phyloP scores from a whole-genome alignment of 2,888 invertebrate genomes.

The Mesorhabditis sp. region DNA sequence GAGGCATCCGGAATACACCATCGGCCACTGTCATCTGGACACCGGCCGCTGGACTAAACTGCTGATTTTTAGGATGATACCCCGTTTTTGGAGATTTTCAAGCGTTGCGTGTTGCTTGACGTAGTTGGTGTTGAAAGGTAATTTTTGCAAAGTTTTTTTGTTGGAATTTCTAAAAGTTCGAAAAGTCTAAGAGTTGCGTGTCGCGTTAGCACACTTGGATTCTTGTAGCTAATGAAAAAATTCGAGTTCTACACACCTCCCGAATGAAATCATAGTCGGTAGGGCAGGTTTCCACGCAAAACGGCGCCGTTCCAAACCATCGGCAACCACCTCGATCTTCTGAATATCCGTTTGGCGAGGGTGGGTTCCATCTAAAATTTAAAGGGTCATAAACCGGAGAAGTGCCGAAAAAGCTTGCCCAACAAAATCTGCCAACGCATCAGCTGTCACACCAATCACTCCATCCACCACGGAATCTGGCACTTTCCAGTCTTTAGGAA shows the following conservation, averaged over 20 bases:
- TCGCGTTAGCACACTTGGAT: background rate
- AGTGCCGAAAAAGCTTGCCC: no score
- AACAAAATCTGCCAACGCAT: background rate
- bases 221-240: background rate
- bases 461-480: background rate
- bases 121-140: no score
- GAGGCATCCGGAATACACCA: conserved; percentile 30
- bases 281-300: conserved; percentile 31
- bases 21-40: conserved; percentile 23
- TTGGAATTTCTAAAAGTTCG: background rate
- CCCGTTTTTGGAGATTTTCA: no score
- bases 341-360: background rate
- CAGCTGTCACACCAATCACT: background rate
- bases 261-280: conserved; percentile 34
- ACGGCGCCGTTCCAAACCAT: conserved; percentile 35
- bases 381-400: background rate
- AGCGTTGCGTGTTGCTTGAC: no score
- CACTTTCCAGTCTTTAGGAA: background rate
- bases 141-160: background rate
- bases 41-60: conserved; percentile 13
- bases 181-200: no score
- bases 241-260: conserved; percentile 20
- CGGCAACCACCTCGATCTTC: conserved; percentile 22
- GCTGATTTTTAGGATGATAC: background rate
- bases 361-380: background rate